Conservation (phyloP, 1,140 invertebrate species). For the Delia radicum region DNA sequence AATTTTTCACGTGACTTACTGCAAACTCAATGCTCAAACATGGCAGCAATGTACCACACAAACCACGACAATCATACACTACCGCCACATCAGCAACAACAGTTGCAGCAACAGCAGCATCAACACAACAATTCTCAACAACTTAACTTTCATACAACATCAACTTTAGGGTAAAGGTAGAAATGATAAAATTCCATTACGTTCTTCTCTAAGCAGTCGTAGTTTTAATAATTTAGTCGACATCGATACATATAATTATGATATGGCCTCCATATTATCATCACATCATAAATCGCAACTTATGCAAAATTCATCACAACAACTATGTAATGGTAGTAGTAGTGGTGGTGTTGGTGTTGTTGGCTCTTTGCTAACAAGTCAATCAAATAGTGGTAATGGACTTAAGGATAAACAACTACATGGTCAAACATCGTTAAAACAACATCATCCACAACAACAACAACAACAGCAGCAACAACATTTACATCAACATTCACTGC, state of each 20-base stretch:
- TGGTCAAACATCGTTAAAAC: conserved; percentile 40
- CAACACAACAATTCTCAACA: too few relatives aligned
- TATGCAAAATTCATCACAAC: conserved; percentile 40
- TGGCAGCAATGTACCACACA: neutral
- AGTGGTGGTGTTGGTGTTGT: conserved; percentile 15
- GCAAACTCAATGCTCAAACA: neutral
- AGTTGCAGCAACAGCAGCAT: conserved; percentile 21
- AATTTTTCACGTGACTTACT: conserved; percentile 42
- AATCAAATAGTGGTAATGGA: conserved; percentile 39
- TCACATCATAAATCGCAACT: conserved; percentile 37
- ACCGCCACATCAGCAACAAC: conserved; percentile 26
- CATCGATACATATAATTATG: conserved; percentile 33
- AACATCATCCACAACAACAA: conserved; percentile 25
- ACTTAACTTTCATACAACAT: neutral
- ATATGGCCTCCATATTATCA: neutral
- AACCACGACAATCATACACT: conserved; percentile 23
- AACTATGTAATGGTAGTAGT: conserved; percentile 13
- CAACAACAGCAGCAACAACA: conserved; percentile 39
- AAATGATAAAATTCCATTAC: conserved; percentile 5
- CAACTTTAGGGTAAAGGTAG: conserved; percentile 26
- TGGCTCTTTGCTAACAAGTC: neutral
- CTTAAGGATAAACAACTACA: conserved; percentile 40
- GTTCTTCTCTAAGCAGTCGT: conserved; percentile 38
- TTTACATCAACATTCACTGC: conserved; percentile 30
- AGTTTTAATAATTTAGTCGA: conserved; percentile 51